A percentile compares a stretch with the other conserved stretches of the same genome.
Evolutionary conservation across 2,888 invertebrate species (phyloP).

Genomic region (Salpingus planirostris): DNA sequence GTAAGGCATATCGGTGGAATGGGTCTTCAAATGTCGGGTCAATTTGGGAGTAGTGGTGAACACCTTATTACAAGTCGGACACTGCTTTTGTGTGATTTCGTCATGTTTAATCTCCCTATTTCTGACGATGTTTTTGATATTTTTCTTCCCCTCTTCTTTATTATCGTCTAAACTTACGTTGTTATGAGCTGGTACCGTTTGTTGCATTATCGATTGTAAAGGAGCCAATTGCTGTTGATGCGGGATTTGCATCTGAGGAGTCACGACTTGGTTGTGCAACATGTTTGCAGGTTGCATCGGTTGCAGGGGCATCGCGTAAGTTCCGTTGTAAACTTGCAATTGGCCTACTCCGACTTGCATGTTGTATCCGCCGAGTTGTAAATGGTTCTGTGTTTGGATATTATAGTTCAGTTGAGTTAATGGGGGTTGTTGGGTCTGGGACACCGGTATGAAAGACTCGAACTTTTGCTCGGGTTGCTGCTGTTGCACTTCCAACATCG

Average conservation of each 20-base stretch:
- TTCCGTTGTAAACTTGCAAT: conserved; percentile 33
- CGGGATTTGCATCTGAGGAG: conserved; percentile 15
- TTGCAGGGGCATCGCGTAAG: conserved; percentile 33
- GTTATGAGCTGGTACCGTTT: background rate
- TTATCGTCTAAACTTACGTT: too few species aligned
- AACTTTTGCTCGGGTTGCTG: conserved; percentile 26
- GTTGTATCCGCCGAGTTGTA: conserved; percentile 29
- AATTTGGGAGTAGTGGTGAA: conserved; percentile 38
- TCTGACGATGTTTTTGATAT: too few species aligned
- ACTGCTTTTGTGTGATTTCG: conserved; percentile 32
- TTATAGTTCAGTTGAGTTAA: conserved; percentile 34
- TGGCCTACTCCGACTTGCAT: conserved; percentile 32
- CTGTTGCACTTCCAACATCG: conserved; percentile 26
- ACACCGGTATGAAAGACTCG: conserved; percentile 20
- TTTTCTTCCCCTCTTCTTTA: too few species aligned
- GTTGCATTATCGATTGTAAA: conserved; percentile 18
- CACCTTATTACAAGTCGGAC: conserved; percentile 36
- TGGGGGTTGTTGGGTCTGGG: conserved; percentile 22
- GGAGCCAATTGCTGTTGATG: conserved; percentile 17
- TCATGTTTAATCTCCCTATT: conserved; percentile 19
- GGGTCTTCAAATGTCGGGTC: conserved; percentile 41
- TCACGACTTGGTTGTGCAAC: conserved; percentile 24
- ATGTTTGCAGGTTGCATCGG: conserved; percentile 28
- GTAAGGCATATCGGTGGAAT: conserved; percentile 39
- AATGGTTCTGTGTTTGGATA: conserved; percentile 28